Evolutionary conservation across 2,797 vertebrate species (phyloP), one percentile per base, ranked within the genome.

Genomic region (Gallinago solitaria): DNA sequence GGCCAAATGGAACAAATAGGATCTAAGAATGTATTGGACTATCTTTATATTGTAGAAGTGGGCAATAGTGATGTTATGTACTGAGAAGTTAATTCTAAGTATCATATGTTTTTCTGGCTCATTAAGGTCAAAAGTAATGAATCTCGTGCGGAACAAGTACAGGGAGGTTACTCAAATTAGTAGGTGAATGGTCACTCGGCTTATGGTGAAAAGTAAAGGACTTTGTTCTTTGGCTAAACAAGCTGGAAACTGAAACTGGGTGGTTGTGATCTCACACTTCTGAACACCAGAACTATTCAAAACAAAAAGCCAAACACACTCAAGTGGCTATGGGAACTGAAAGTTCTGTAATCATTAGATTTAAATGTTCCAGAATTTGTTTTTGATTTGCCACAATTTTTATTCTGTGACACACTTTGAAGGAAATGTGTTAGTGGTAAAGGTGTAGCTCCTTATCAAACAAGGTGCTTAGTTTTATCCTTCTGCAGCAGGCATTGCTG

Each of bases 91-190:
- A 56, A 57, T 61, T 73, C 76, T 47, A 85, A 93, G 48, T 45
- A 21, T 50, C 28, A 3, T 90, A 33, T 64, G 24, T 70, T 87
- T 89, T 91, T 69, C 47, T 70, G 41, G 18, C 75, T 59, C 33
- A 65, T 82, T 87, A 89, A 84, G 45, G 75, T 89, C 65, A 78
- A 83, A 88, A 92, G 32, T 83, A 87, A 85, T 69, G 47, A 87
- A 91, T 91, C 33, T 43, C 24, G 11, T 20, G 51, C 54, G 37
- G 35, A 50, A 64, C 47, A 67, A 65, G 63, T 89, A 65, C 47
- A 74, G 82, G 89, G 78, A 65, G 37, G 41, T 87, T 87, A 45
- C 57, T 74, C 13, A 65, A 57, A 64, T 91, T 59, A 43, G 15
- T 77, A 56, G 20, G 57, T 33, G 76, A 86, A 59, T 61, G 43